Conservation (phyloP, 2,797 vertebrate species). For the Lithobates sylvaticus region DNA sequence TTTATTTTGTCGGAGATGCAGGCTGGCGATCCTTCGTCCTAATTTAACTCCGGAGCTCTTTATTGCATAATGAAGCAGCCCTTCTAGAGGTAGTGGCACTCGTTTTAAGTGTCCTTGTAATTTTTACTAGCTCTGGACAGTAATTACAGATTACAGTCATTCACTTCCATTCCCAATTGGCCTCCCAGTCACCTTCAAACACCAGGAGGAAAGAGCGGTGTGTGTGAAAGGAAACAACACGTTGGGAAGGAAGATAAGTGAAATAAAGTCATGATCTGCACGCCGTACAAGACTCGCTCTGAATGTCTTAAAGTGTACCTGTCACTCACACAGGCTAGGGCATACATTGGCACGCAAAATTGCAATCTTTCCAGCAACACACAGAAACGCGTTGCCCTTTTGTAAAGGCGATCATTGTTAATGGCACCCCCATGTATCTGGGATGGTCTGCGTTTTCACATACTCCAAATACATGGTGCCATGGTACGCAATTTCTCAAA, state of each 20-base stretch:
- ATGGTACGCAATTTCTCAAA: no score
- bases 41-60: conserved; percentile 18
- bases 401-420: no score
- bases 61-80: conserved; percentile 38
- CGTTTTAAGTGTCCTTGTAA: conserved; percentile 56
- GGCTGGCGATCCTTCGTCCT: conserved; percentile 17
- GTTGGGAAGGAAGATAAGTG: conserved; percentile 34
- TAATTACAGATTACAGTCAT: conserved; percentile 60
- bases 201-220: conserved; percentile 41
- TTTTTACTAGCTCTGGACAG: conserved; percentile 56
- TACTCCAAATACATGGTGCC: no score
- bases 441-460: no score
- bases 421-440: no score
- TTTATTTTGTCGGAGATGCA: neutral
- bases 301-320: neutral
- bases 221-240: conserved; percentile 25
- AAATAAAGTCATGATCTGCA: conserved; percentile 12
- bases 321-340: no score
- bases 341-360: no score
- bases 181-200: conserved; percentile 58
- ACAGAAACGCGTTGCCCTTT: no score
- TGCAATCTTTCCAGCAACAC: no score
- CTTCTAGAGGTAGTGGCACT: conserved; percentile 34
- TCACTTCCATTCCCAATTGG: conserved; percentile 51
- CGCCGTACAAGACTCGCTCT: neutral